Conservation (phyloP, 1,140 invertebrate genomes). For the Sycobia sp. region DNA sequence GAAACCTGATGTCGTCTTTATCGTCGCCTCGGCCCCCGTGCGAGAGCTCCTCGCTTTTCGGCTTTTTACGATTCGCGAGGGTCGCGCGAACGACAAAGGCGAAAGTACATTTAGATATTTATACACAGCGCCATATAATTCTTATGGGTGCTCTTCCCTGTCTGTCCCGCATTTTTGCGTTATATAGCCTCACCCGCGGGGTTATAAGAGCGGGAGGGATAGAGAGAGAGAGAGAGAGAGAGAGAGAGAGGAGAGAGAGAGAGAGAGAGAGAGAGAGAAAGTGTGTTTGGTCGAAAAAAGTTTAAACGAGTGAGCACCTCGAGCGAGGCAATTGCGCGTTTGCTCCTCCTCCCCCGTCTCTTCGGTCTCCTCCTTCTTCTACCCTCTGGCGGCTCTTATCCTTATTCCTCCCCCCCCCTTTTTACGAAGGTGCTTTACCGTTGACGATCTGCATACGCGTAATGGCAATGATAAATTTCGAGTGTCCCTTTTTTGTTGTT, state of each 20-base stretch:
- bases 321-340: constrained; percentile 25
- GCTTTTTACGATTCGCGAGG: no score
- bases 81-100: no score
- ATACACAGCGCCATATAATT: no score
- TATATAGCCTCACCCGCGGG: no score
- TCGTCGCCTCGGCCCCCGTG: constrained; percentile 12
- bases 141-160: no score
- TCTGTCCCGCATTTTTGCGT: no score
- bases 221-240: no score
- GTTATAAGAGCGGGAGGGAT: neutral
- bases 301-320: constrained; percentile 22
- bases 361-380: no score
- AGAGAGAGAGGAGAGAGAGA: no score
- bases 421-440: constrained; percentile 2
- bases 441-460: constrained; percentile 12
- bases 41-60: no score
- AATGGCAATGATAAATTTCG: constrained; percentile 7
- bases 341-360: neutral
- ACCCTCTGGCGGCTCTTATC: neutral
- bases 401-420: neutral
- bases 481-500: neutral
- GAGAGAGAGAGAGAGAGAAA: neutral
- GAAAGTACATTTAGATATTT: no score
- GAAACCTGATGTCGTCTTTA: constrained; percentile 17
- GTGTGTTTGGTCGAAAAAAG: constrained; percentile 13